Evolutionary conservation across 2,113 vertebrate species (phyloP), one percentile per base, ranked within the genome.

Genomic region (Urocolius indicus): DNA sequence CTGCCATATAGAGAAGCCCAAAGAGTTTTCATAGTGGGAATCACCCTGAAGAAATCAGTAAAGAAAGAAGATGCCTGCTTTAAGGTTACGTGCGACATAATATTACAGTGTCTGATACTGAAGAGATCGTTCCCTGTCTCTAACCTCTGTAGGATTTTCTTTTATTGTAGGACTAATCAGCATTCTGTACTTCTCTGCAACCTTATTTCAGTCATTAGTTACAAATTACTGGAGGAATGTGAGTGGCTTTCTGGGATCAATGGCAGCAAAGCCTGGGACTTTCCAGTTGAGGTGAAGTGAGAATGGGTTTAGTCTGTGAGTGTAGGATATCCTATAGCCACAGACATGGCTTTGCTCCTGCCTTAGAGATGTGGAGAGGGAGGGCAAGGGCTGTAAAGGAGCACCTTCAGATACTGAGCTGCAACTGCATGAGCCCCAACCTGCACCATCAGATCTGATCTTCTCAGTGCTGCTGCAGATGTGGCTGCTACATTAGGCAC

Each of bases 281-380:
- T 91, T 29, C 19, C 49, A 72, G 45, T 41, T 76, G 52, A 3
- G 2, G 0, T 65, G 30, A 83, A 65, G 30, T 51, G 41, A 41
- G 15, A 84, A 52, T 26, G 34, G 32, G 43, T 89, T 89, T 74
- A 57, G 27, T 66, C 54, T 3, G 1, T 65, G 29, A 9, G 7
- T 16, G 2, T 10, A 45, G 77, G 36, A 54, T 41, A 36, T 80
- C 6, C 0, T 52, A n/a, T 34, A 57, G 51, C 45, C 58, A 26
- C 36, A 41, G 46, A 22, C 1, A 1, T 49, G 32, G 21, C 19
- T 58, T 95, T 67, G 41, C 36, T 76, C 5, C 54, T 88, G 63
- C 34, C 27, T 81, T 0, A 0, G 3, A 27, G 29, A 18, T n/a
- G 6, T 55, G 45, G 43, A 91, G 62, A 22, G 81, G 13, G 26